A percentile compares a stretch with the other conserved stretches of the same genome.
phyloP scores from a whole-genome alignment of 2,113 vertebrate genomes.

The Rattus norvegicus region GRCr8 NC_086023.1:157340001-157340500 shows the following conservation, averaged over 20 bases:
- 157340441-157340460: background rate
- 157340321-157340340: background rate
- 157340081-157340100: background rate
- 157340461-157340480: background rate
- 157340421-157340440: accelerated
- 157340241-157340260: constrained; percentile 63
- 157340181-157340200: background rate
- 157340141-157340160: background rate
- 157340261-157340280: constrained; percentile 25
- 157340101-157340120: background rate
- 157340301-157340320: background rate
- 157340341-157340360: background rate
- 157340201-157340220: background rate
- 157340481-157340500: background rate
- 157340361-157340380: constrained; percentile 32
- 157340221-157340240: background rate
- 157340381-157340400: background rate
- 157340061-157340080: background rate
- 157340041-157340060: background rate
- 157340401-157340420: accelerated
- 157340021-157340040: background rate
- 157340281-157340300: background rate
- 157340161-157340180: background rate
- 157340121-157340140: background rate
- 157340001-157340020: background rate